Conservation (phyloP, 2,113 vertebrate genomes). For the Mustela lutreola region DNA sequence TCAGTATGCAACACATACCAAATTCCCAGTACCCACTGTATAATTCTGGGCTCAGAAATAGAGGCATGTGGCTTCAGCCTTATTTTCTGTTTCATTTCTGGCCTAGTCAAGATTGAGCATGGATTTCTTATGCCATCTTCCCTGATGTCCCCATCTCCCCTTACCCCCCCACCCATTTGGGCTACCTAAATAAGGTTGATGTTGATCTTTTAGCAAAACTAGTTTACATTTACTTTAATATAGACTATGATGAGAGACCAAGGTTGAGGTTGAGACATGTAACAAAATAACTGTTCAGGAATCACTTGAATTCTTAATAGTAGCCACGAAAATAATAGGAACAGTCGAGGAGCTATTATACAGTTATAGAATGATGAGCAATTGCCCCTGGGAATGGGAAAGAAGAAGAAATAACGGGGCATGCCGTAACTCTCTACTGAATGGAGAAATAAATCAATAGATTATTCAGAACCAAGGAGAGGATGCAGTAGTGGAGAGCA, state of each 20-base stretch:
- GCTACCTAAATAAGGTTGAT: not conserved
- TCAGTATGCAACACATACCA: not conserved
- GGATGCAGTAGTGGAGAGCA: not conserved
- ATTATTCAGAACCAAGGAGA: constrained; percentile 56
- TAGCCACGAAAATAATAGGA: not conserved
- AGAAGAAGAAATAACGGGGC: constrained; percentile 40
- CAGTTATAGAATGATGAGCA: not conserved
- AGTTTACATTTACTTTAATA: not conserved
- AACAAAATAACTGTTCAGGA: not conserved
- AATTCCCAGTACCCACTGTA: not conserved
- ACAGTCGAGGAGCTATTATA: not conserved
- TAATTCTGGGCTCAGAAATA: not conserved
- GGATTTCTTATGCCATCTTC: not conserved
- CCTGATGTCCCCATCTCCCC: not conserved
- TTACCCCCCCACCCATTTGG: too few relatives aligned
- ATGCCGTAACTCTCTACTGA: not conserved
- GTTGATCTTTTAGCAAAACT: not conserved
- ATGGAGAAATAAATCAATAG: constrained; percentile 62
- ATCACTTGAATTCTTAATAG: not conserved
- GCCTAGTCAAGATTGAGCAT: not conserved
- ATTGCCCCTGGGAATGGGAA: not conserved
- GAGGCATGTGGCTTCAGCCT: not conserved
- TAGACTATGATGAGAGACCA: not conserved
- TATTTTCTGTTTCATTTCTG: not conserved
- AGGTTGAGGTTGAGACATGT: not conserved